Evolutionary conservation across 2,888 invertebrate species (phyloP).

Genomic region (Platycheirus rosarum): DNA sequence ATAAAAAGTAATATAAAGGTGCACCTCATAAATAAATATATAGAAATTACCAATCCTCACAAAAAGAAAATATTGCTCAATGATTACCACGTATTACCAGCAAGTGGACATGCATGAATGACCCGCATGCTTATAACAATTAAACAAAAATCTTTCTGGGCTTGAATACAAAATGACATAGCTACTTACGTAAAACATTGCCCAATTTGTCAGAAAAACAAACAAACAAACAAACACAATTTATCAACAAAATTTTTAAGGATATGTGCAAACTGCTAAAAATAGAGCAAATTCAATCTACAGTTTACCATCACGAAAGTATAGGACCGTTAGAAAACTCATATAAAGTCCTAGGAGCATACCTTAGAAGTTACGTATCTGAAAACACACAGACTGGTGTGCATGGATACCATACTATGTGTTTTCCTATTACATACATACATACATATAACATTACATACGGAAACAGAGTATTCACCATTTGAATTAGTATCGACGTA

Average conservation of each 20-base stretch:
- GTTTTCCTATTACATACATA: neutral
- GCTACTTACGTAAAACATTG: slow-evolving; percentile 5
- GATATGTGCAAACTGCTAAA: neutral
- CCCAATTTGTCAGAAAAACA: neutral
- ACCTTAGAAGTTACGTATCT: slow-evolving; percentile 21
- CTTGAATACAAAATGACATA: neutral
- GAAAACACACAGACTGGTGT: slow-evolving; percentile 8
- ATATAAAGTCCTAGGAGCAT: slow-evolving; percentile 19
- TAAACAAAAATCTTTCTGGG: slow-evolving; percentile 7
- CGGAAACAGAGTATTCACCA: neutral
- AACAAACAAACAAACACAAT: neutral
- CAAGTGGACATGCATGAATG: slow-evolving; percentile 13
- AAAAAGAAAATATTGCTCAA: neutral
- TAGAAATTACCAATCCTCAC: neutral
- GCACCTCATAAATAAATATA: slow-evolving; percentile 1
- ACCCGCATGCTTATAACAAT: slow-evolving; percentile 6
- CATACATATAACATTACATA: too few species aligned
- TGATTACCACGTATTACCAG: slow-evolving; percentile 13
- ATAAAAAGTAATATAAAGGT: neutral
- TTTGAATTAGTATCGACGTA: neutral
- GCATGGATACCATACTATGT: neutral
- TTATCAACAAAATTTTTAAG: neutral
- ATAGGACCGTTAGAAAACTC: slow-evolving; percentile 31
- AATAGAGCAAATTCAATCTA: neutral
- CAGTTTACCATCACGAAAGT: slow-evolving; percentile 3